Percentiles rank a stretch among this genome's conserved stretches.
phyloP scores from a whole-genome alignment of 1,140 invertebrate genomes.

The Neodiprion lecontei region DNA sequence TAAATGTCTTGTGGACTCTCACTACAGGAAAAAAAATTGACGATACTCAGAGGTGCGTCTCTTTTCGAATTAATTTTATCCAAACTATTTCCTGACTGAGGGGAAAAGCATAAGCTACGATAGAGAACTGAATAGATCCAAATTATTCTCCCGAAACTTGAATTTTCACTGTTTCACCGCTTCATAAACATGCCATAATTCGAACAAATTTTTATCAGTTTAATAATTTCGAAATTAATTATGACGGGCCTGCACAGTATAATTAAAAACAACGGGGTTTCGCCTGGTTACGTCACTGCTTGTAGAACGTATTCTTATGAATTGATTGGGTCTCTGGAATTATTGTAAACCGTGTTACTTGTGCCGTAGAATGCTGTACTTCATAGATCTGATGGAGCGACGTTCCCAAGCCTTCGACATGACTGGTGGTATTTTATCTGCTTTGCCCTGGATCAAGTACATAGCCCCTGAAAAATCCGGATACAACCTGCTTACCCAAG shows the following conservation, averaged over 20 bases:
- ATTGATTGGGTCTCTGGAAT: neutral
- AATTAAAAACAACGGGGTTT: neutral
- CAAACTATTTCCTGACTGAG: too few species aligned
- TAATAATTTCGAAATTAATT: conserved; percentile 9
- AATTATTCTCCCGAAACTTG: neutral
- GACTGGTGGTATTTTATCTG: conserved; percentile 71
- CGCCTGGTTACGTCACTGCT: neutral
- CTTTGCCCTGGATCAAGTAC: conserved; percentile 74
- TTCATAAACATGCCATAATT: neutral
- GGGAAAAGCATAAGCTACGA: neutral
- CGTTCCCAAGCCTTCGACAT: conserved; percentile 73
- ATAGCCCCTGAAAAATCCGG: conserved; percentile 72
- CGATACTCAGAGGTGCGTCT: conserved; percentile 38
- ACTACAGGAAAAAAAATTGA: conserved; percentile 69
- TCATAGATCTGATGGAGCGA: conserved; percentile 69
- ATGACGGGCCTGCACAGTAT: too few species aligned
- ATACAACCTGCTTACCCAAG: conserved; percentile 69
- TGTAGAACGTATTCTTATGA: neutral
- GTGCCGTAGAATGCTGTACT: conserved; percentile 56
- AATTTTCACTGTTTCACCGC: neutral
- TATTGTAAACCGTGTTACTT: neutral
- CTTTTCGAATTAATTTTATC: neutral
- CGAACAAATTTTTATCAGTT: neutral
- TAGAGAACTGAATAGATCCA: neutral
- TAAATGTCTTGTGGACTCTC: conserved; percentile 80